Evolutionary conservation across 2,888 invertebrate species (phyloP).

Genomic region (Falcaria lacertinaria): DNA sequence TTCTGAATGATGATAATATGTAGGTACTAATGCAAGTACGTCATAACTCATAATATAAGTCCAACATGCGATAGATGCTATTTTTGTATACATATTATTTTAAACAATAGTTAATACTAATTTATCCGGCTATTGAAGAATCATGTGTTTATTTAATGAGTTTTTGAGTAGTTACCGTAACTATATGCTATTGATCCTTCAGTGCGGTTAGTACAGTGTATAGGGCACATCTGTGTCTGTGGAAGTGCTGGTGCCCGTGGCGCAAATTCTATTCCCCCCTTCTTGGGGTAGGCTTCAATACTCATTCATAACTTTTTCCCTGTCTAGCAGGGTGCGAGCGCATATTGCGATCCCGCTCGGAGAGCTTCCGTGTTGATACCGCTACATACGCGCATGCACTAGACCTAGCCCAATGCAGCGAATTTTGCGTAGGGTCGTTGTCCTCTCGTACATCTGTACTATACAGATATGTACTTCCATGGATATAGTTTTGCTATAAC

Average conservation of each 20-base stretch:
- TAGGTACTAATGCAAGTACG: too few relatives aligned
- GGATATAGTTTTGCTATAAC: constrained; percentile 23
- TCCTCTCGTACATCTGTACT: constrained; percentile 58
- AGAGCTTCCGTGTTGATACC: constrained; percentile 66
- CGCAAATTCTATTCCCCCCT: constrained; percentile 77
- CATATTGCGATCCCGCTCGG: constrained; percentile 61
- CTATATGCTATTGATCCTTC: constrained; percentile 60
- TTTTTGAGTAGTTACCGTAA: too few relatives aligned
- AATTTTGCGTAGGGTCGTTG: constrained; percentile 80
- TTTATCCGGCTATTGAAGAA: constrained; percentile 6
- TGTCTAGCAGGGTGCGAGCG: constrained; percentile 49
- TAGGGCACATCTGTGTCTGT: constrained; percentile 60
- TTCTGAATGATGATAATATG: too few relatives aligned
- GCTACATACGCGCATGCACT: constrained; percentile 73
- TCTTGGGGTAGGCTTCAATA: constrained; percentile 77
- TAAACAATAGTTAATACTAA: too few relatives aligned
- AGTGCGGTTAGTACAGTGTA: constrained; percentile 48
- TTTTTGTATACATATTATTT: too few relatives aligned
- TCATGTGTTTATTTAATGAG: constrained; percentile 18
- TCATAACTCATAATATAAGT: too few relatives aligned
- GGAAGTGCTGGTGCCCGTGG: constrained; percentile 66
- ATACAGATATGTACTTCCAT: constrained; percentile 14
- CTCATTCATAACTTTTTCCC: constrained; percentile 77
- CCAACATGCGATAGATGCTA: too few relatives aligned
- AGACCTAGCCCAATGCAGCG: constrained; percentile 80